Conservation (phyloP, 23 tunicate genomes). For the Ascidia mentula region DNA sequence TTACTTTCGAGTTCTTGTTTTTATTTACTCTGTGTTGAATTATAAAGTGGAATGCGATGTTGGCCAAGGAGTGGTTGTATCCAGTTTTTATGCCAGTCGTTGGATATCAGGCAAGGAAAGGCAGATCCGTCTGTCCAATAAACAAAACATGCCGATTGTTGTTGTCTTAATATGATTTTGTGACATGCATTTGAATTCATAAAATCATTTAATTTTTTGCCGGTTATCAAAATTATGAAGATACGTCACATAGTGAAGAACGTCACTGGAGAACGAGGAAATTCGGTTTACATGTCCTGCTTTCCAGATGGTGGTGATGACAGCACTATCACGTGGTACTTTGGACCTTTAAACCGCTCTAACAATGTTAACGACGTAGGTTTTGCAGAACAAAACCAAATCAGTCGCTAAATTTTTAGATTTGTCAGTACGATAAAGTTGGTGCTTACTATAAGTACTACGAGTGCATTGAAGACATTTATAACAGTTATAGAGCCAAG, state of each 20-base stretch:
- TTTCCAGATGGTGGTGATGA: neutral
- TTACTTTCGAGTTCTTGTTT: no score
- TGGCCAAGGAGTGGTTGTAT: no score
- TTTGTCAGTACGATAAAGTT: slow-evolving; percentile 28
- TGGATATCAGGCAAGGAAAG: no score
- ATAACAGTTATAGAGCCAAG: slow-evolving; percentile 14
- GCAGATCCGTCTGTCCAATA: no score
- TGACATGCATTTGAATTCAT: no score
- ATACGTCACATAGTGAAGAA: neutral
- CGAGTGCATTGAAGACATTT: neutral
- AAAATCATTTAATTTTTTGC: no score
- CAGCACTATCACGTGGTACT: slow-evolving; percentile 46
- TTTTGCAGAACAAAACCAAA: no score
- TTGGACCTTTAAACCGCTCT: slow-evolving; percentile 53
- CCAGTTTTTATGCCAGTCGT: no score
- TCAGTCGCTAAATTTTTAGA: neutral
- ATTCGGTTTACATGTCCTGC: slow-evolving; percentile 11
- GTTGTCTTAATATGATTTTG: no score
- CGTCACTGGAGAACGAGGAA: slow-evolving; percentile 3
- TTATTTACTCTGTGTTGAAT: no score
- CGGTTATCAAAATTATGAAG: slow-evolving; percentile 23
- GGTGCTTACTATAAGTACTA: slow-evolving; percentile 12
- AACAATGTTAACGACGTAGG: slow-evolving; percentile 57
- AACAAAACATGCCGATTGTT: no score
- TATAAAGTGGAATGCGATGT: no score